Conservation (phyloP, 2,888 invertebrate genomes). For the Petrolisthes cinctipes region DNA sequence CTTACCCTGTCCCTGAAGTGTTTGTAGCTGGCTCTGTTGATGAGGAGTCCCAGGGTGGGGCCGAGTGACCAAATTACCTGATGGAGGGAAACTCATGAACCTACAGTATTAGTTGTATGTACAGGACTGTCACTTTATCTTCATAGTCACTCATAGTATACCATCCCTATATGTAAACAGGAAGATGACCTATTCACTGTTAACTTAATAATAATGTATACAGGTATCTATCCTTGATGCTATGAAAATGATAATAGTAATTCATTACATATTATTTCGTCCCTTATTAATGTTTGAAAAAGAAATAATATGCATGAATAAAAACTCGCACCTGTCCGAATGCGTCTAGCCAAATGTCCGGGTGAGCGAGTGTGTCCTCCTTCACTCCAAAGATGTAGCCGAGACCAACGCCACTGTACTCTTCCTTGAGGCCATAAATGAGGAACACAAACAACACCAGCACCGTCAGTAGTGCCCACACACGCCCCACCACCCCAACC, state of each 20-base stretch:
- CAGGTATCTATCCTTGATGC: too few relatives aligned
- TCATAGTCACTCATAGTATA: not conserved
- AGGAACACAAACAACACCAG: conserved; percentile 28
- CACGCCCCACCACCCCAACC: conserved; percentile 8
- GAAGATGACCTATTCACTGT: not conserved
- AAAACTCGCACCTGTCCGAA: conserved; percentile 52
- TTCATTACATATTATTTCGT: too few relatives aligned
- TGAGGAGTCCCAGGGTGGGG: conserved; percentile 42
- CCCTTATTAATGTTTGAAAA: too few relatives aligned
- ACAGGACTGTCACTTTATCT: not conserved
- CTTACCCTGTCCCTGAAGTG: conserved; percentile 53
- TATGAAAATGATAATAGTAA: too few relatives aligned
- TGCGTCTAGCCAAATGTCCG: conserved; percentile 58
- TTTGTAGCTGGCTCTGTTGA: conserved; percentile 52
- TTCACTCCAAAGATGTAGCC: conserved; percentile 30
- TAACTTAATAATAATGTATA: not conserved
- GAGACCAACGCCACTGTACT: conserved; percentile 30
- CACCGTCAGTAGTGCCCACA: conserved; percentile 31
- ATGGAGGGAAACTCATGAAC: not conserved
- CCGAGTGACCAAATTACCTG: conserved; percentile 58
- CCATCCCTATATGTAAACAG: not conserved
- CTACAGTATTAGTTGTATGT: not conserved
- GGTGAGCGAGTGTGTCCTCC: conserved; percentile 18
- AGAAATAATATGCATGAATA: too few relatives aligned
- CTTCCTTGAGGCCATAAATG: conserved; percentile 25